Conservation (phyloP, 2,888 invertebrate genomes). For the Leptinotarsa peninsularis region DNA sequence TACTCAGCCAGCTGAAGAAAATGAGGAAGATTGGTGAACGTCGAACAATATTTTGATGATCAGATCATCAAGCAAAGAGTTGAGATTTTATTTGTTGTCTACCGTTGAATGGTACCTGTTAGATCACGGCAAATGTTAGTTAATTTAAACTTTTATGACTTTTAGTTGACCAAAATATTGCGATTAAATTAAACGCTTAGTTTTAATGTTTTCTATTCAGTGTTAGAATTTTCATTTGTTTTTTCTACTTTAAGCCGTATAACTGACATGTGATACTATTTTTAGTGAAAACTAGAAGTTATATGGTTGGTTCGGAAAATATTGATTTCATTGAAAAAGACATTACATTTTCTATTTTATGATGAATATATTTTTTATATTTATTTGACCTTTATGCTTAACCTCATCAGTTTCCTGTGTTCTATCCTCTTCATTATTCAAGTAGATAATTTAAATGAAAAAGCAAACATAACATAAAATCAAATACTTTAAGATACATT, state of each 20-base stretch:
- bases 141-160: conserved; percentile 5
- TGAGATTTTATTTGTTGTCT: conserved; percentile 5
- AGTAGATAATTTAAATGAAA: too few relatives aligned
- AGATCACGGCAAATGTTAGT: not conserved
- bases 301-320: conserved; percentile 34
- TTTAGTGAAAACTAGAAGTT: conserved; percentile 36
- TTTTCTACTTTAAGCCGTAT: conserved; percentile 34
- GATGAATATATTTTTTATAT: not conserved
- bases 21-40: conserved; percentile 71
- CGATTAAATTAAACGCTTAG: conserved; percentile 20
- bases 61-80: not conserved
- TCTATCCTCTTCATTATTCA: too few relatives aligned
- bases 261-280: conserved; percentile 42
- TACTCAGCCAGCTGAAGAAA: conserved; percentile 64
- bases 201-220: conserved; percentile 19
- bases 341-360: conserved; percentile 27
- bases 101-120: not conserved
- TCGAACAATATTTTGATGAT: not conserved
- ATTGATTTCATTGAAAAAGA: conserved; percentile 23
- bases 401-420: too few relatives aligned
- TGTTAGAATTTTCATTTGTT: conserved; percentile 20
- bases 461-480: too few relatives aligned
- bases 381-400: not conserved
- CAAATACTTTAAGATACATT: too few relatives aligned
- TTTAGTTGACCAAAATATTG: not conserved